Percentiles rank a stretch among this genome's conserved stretches.
Evolutionary conservation across 1,140 invertebrate species (phyloP).

Genomic region (Anthonomus grandis): DNA sequence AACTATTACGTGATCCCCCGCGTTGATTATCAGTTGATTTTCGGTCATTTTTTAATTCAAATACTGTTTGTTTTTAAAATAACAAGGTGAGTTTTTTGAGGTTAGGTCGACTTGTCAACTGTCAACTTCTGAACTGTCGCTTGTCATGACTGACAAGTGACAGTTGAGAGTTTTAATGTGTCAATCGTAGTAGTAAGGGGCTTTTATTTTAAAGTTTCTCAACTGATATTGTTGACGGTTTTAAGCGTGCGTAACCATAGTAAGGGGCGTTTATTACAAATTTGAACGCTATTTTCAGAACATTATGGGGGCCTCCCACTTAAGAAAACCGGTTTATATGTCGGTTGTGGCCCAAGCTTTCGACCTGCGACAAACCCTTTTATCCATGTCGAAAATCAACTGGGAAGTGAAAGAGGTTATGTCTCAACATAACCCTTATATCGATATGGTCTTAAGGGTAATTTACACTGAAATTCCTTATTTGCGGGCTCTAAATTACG

Average conservation of each 20-base stretch:
- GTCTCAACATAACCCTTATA: conserved; percentile 90
- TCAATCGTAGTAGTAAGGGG: too few species aligned
- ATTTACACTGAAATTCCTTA: too few species aligned
- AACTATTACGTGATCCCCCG: conserved; percentile 71
- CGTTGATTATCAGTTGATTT: conserved; percentile 48
- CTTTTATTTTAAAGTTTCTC: too few species aligned
- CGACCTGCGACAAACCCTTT: conserved; percentile 74
- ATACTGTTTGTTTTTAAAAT: too few species aligned
- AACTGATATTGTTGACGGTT: too few species aligned
- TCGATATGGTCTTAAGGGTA: conserved; percentile 67
- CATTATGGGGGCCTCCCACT: conserved; percentile 64
- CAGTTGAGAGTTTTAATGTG: too few species aligned
- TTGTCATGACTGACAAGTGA: too few species aligned
- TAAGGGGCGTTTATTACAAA: neutral
- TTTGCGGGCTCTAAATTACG: neutral
- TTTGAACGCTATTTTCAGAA: conserved; percentile 54
- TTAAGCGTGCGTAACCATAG: too few species aligned
- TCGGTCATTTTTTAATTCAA: conserved; percentile 20
- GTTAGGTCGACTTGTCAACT: too few species aligned
- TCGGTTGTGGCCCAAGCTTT: conserved; percentile 74
- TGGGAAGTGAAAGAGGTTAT: conserved; percentile 97
- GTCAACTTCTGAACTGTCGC: too few species aligned
- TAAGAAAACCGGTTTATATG: conserved; percentile 82
- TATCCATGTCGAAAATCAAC: conserved; percentile 86
- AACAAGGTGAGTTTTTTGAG: too few species aligned